phyloP scores from a whole-genome alignment of 2,113 vertebrate species.

The Vicugna pacos region DNA sequence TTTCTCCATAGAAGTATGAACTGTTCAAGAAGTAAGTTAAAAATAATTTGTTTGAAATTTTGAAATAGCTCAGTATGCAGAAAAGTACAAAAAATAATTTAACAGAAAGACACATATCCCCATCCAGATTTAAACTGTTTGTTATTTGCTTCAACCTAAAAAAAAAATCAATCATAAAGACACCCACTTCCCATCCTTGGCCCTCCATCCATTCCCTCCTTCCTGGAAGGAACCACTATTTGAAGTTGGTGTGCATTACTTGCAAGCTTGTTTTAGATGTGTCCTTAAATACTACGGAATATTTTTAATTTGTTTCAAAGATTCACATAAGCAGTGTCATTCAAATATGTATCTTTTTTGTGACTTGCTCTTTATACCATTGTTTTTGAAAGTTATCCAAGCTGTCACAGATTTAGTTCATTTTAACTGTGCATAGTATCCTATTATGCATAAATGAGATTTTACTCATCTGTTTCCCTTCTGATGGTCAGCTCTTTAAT shows the following conservation, averaged over 20 bases:
- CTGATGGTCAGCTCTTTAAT: not conserved
- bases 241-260: not conserved
- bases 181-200: not conserved
- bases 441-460: not conserved
- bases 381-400: slow-evolving; percentile 33
- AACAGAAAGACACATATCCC: slow-evolving; percentile 3
- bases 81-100: slow-evolving; percentile 38
- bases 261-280: not conserved
- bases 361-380: not conserved
- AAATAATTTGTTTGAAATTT: slow-evolving; percentile 45
- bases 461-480: not conserved
- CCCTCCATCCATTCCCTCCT: not conserved
- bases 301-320: slow-evolving; percentile 46
- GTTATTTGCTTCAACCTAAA: slow-evolving; percentile 45
- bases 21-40: slow-evolving; percentile 40
- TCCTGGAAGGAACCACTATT: not conserved
- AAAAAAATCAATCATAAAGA: not conserved
- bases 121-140: not conserved
- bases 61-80: slow-evolving; percentile 29
- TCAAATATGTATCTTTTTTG: not conserved
- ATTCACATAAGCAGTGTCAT: not conserved
- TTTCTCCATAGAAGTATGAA: not conserved
- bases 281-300: not conserved
- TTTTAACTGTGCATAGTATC: not conserved
- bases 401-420: not conserved